Evolutionary conservation across 92 coral and sea anemone species (phyloP).

Genomic region (Epizoanthus scotinus): DNA sequence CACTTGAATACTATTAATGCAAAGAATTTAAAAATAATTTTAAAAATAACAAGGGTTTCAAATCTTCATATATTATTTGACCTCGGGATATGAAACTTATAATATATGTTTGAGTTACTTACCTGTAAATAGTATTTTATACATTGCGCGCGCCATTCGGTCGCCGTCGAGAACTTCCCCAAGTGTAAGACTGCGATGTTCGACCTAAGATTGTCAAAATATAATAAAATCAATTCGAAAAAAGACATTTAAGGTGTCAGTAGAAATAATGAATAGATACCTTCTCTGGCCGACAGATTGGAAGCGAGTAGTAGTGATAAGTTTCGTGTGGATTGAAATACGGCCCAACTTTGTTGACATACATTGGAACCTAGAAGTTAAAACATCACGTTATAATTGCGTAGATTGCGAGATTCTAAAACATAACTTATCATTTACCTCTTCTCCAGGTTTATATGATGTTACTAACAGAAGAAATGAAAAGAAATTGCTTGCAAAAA

Average conservation of each 20-base stretch:
- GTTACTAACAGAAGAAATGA: background rate
- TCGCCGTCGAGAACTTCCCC: conserved; percentile 98
- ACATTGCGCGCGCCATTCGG: conserved; percentile 95
- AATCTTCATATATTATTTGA: too few species aligned
- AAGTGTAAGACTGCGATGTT: conserved; percentile 94
- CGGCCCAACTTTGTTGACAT: conserved; percentile 98
- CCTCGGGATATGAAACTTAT: too few species aligned
- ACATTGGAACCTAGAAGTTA: conserved; percentile 70
- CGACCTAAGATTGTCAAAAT: conserved; percentile 58
- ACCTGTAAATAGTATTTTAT: conserved; percentile 82
- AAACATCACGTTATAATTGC: background rate
- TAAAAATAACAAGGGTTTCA: too few species aligned
- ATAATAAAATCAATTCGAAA: background rate
- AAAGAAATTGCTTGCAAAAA: conserved; percentile 2
- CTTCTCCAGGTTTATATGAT: conserved; percentile 33
- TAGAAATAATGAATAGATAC: conserved; percentile 40
- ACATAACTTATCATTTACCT: conserved; percentile 1
- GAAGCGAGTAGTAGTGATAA: conserved; percentile 89
- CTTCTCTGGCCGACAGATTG: conserved; percentile 92
- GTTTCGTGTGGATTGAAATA: conserved; percentile 99
- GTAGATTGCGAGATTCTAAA: background rate
- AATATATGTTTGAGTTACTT: conserved; percentile 1
- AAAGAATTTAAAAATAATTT: too few species aligned
- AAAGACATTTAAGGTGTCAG: background rate
- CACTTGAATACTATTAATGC: too few species aligned